A percentile compares a stretch with the other conserved stretches of the same genome.
These are phyloP conservation scores for Steatornis caripensis DNA, from an alignment of 2,113 vertebrate species.

Conservation along the genomic window DNA sequence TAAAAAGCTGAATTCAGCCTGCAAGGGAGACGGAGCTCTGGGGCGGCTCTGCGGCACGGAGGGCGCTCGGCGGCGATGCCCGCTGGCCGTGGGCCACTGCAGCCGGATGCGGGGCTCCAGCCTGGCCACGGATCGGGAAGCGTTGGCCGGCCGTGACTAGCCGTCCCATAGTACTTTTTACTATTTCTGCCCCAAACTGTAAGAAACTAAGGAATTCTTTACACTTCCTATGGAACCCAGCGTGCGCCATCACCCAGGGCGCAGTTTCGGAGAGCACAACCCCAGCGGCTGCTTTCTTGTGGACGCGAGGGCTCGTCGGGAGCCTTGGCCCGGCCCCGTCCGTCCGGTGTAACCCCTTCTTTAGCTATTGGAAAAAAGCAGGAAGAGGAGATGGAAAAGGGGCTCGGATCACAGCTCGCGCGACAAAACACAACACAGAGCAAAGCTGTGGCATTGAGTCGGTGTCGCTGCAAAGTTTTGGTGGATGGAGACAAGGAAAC, in stretches of 20 bases:
- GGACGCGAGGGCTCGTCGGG: accelerated
- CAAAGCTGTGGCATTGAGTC: accelerated
- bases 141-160: background rate
- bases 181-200: background rate
- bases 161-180: background rate
- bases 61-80: accelerated
- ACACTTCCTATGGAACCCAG: background rate
- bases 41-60: background rate
- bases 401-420: accelerated
- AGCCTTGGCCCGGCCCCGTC: background rate
- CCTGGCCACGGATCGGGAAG: background rate
- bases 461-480: background rate
- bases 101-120: too few species aligned
- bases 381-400: background rate
- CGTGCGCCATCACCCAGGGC: accelerated
- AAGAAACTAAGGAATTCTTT: background rate
- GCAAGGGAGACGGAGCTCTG: accelerated
- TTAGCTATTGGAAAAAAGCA: background rate
- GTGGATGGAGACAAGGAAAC: background rate
- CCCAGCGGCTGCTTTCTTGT: background rate
- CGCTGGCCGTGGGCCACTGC: background rate
- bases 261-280: accelerated
- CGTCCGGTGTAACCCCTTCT: background rate
- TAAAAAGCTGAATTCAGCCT: background rate
- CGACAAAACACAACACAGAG: background rate